Conservation (phyloP, 23 tunicate genomes). For the Ciona savignyi region DNA sequence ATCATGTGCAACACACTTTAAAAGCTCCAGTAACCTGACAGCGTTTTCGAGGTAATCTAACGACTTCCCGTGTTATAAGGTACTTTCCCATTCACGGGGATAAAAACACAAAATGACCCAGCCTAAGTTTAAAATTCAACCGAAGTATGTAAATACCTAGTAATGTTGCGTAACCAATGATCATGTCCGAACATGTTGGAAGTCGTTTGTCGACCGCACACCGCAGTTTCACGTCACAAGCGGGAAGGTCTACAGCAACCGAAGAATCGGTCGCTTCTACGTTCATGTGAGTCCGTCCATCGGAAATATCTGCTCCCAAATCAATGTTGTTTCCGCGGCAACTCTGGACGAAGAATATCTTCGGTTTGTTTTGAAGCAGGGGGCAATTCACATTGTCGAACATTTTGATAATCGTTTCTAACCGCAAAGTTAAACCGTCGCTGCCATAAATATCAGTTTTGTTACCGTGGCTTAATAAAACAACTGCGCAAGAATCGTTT, state of each 20-base stretch:
- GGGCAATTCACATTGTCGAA: conserved; percentile 71
- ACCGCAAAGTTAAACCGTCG: conserved; percentile 31
- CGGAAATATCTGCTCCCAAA: not conserved
- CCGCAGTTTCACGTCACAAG: not conserved
- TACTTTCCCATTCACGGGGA: too few relatives aligned
- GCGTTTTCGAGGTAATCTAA: too few relatives aligned
- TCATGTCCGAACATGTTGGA: conserved; percentile 57
- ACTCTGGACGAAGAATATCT: conserved; percentile 55
- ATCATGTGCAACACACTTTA: too few relatives aligned
- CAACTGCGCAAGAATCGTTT: conserved; percentile 23
- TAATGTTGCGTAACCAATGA: conserved; percentile 35
- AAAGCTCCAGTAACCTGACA: too few relatives aligned
- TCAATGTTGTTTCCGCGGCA: conserved; percentile 25
- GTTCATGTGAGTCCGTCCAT: conserved; percentile 4
- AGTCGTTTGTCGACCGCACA: conserved; percentile 16
- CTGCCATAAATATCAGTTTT: conserved; percentile 35
- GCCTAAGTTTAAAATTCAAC: too few relatives aligned
- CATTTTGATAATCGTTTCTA: conserved; percentile 18
- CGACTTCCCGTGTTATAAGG: too few relatives aligned
- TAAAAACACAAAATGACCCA: too few relatives aligned
- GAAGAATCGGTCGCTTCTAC: not conserved
- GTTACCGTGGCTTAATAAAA: conserved; percentile 39
- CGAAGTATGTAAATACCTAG: conserved; percentile 21
- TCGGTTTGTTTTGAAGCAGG: conserved; percentile 57
- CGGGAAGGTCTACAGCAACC: not conserved